Conservation (phyloP, 2,113 vertebrate genomes). For the Tylochromis polylepis region DNA sequence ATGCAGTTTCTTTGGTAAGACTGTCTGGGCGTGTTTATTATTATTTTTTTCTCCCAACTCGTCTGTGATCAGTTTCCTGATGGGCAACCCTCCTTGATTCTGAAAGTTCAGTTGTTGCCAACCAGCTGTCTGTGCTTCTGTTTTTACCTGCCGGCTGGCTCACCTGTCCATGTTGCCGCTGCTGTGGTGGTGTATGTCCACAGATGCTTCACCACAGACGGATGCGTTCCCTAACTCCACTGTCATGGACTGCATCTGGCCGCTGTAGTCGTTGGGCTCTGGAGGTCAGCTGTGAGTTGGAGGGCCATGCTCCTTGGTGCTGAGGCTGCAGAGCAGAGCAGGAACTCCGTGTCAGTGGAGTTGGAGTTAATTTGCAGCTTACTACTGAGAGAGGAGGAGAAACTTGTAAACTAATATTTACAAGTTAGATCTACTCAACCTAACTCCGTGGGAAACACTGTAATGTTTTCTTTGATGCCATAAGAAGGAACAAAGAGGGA, state of each 20-base stretch:
- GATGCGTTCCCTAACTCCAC: neutral
- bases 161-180: neutral
- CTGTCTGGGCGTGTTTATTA: accelerated
- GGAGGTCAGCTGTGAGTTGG: neutral
- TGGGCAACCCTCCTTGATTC: neutral
- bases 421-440: neutral
- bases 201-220: accelerated
- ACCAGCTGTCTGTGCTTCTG: neutral
- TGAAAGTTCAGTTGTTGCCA: neutral
- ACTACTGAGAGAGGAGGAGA: neutral
- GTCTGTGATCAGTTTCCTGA: neutral
- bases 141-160: neutral
- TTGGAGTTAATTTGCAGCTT: neutral
- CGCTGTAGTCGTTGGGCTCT: neutral
- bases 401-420: neutral
- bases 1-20: neutral
- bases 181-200: no score
- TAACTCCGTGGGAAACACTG: neutral
- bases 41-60: neutral
- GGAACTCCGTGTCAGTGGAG: neutral
- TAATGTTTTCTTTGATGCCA: neutral
- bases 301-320: neutral
- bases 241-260: neutral
- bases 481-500: neutral
- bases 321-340: neutral